A percentile compares a stretch with the other conserved stretches of the same genome.
phyloP scores from a whole-genome alignment of 2,113 vertebrate species.

The Prionailurus bengalensis region DNA sequence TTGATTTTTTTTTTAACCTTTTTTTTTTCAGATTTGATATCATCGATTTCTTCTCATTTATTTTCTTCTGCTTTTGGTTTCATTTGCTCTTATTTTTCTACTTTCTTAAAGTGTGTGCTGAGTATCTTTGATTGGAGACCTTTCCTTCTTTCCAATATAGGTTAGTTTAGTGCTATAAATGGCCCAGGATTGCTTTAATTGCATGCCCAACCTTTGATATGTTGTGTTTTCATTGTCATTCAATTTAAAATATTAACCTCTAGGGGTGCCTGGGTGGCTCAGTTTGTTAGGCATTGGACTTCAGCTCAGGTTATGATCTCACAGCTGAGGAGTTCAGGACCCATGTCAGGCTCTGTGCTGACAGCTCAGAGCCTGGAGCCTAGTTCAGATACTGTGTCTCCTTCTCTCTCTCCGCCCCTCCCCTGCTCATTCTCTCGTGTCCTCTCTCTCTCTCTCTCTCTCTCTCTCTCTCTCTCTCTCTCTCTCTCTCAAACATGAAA shows the following conservation, averaged over 20 bases:
- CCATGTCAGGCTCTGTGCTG: too few relatives aligned
- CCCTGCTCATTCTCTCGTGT: too few relatives aligned
- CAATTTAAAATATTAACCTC: neutral
- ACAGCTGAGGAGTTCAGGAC: too few relatives aligned
- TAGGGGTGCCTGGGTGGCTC: too few relatives aligned
- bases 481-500: too few relatives aligned
- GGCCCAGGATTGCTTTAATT: neutral
- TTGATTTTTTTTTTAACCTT: neutral
- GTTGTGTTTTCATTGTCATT: neutral
- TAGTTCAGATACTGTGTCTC: too few relatives aligned
- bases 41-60: neutral
- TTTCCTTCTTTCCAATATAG: neutral
- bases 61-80: neutral
- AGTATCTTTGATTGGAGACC: neutral
- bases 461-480: too few relatives aligned
- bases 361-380: too few relatives aligned
- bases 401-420: too few relatives aligned
- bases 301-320: too few relatives aligned
- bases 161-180: neutral
- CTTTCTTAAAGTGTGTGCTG: neutral
- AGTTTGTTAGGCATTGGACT: too few relatives aligned
- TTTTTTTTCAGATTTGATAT: neutral
- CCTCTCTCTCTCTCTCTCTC: too few relatives aligned
- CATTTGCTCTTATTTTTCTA: neutral
- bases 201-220: neutral